Evolutionary conservation across 2,888 invertebrate species (phyloP), one percentile per base, ranked within the genome.

Genomic region (Sepiola atlantica): DNA sequence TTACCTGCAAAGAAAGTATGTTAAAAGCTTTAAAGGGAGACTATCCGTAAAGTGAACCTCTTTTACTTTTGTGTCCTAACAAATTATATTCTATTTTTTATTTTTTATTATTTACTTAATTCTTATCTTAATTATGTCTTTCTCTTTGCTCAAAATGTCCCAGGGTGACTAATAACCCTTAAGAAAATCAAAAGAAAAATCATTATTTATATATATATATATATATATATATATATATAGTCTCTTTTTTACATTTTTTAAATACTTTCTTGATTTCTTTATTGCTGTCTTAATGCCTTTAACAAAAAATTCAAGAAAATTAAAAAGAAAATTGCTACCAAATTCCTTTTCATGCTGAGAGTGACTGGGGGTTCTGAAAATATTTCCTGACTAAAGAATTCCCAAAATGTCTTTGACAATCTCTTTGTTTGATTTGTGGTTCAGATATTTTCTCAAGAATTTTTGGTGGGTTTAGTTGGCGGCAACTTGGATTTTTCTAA

Each of bases 81-180:
- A n/a, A 77, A 14, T 0, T 77, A 28, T 28, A 14, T 77, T 77
- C 28, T 77, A 0, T 61, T 24, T 28, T 24, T 61, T 21, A 24
- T 24, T 61, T 61, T 61, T 24, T 24, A 61, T 28, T 6, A 0
- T 77, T 77, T n/a, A 12, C 14, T 77, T 77, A 12, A 14, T 77
- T 77, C 14, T n/a, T 14, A 8, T 77, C 32, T n/a, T 77, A n/a
- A 16, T 2, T 18, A 16, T 12, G 77, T 77, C n/a, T n/a, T 16
- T n/a, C 77, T 77, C n/a, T 32, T 16, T 77, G 16, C 12, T 77
- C 14, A 77, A 77, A 57, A 16, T 77, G n/a, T 77, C 77, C n/a
- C 14, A n/a, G n/a, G 77, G 77, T 77, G 77, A n/a, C 77, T 77
- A 77, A 77, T 77, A 77, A 77, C 77, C 77, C 77, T n/a, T n/a